These are phyloP conservation scores for Gymnocheta viridis DNA, from an alignment of 2,888 invertebrate genomes.

Conservation along the genomic window DNA sequence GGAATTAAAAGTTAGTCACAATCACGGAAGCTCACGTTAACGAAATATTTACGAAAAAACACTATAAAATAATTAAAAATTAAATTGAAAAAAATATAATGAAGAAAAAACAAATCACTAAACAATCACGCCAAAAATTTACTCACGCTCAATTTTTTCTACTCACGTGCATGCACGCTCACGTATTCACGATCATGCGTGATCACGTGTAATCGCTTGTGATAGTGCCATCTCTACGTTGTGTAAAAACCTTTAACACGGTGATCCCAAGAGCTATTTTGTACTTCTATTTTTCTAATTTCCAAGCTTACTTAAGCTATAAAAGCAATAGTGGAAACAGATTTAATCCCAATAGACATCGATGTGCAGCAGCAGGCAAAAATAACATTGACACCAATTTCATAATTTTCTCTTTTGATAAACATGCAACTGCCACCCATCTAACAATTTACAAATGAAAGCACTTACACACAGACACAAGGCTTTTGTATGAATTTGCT, in stretches of 20 bases:
- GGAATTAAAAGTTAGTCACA: too few species aligned
- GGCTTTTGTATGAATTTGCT: neutral
- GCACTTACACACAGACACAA: neutral
- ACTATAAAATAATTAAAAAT: too few species aligned
- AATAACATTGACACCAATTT: slow-evolving; percentile 61
- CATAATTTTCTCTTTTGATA: slow-evolving; percentile 44
- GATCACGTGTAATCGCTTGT: too few species aligned
- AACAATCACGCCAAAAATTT: too few species aligned
- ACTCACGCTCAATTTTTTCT: too few species aligned
- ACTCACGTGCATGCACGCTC: neutral
- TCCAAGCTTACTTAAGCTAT: slow-evolving; percentile 45
- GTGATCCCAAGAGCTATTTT: slow-evolving; percentile 5
- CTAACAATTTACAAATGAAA: neutral
- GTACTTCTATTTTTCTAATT: slow-evolving; percentile 32
- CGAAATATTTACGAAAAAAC: too few species aligned
- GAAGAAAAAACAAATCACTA: too few species aligned
- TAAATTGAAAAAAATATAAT: too few species aligned
- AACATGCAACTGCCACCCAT: slow-evolving; percentile 24
- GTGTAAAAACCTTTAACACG: slow-evolving; percentile 6
- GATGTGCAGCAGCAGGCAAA: slow-evolving; percentile 19
- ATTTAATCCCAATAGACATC: slow-evolving; percentile 54
- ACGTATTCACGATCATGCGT: neutral
- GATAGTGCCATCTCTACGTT: neutral
- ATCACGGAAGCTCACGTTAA: too few species aligned
- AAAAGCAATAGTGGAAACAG: slow-evolving; percentile 50